A percentile compares a stretch with the other conserved stretches of the same genome.
Conservation (phyloP, 2,888 invertebrate species). For the Psococerastis gibbosa region DNA sequence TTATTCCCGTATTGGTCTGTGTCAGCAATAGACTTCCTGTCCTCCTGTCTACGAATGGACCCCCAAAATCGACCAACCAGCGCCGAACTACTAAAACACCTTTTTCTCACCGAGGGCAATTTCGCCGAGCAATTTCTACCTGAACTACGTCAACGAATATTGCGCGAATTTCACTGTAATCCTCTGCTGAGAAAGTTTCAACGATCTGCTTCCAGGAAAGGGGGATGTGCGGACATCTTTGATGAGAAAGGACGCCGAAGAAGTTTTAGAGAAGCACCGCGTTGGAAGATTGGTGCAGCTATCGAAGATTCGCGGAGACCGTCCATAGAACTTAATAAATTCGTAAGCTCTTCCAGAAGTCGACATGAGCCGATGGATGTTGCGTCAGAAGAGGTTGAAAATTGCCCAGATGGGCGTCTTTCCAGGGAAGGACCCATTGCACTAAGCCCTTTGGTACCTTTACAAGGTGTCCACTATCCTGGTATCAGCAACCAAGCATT, state of each 20-base stretch:
- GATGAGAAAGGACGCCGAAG: not conserved
- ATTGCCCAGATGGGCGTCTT: conserved; percentile 5
- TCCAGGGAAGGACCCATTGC: not conserved
- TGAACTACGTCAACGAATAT: conserved; percentile 40
- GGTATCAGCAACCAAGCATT: conserved; percentile 26
- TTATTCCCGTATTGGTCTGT: conserved; percentile 29
- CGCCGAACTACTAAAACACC: conserved; percentile 40
- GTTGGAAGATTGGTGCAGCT: conserved; percentile 24
- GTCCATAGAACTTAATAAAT: conserved; percentile 3
- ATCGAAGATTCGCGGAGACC: conserved; percentile 1
- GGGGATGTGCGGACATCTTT: not conserved
- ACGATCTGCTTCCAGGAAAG: conserved; percentile 8
- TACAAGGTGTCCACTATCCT: conserved; percentile 23
- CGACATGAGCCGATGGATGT: conserved; percentile 18
- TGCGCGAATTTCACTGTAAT: conserved; percentile 38
- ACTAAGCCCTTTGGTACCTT: conserved; percentile 16
- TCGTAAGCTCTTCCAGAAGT: conserved; percentile 10
- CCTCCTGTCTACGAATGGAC: conserved; percentile 40
- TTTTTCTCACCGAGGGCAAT: conserved; percentile 42
- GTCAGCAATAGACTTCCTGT: conserved; percentile 31
- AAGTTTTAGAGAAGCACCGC: conserved; percentile 18
- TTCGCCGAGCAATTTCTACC: conserved; percentile 47
- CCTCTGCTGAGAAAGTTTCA: conserved; percentile 27
- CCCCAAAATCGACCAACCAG: conserved; percentile 42
- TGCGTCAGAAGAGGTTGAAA: conserved; percentile 14